A percentile compares a stretch with the other conserved stretches of the same genome.
These are phyloP conservation scores for Tetrao urogallus DNA, from an alignment of 2,113 vertebrate genomes.

Conservation along the genomic window DNA sequence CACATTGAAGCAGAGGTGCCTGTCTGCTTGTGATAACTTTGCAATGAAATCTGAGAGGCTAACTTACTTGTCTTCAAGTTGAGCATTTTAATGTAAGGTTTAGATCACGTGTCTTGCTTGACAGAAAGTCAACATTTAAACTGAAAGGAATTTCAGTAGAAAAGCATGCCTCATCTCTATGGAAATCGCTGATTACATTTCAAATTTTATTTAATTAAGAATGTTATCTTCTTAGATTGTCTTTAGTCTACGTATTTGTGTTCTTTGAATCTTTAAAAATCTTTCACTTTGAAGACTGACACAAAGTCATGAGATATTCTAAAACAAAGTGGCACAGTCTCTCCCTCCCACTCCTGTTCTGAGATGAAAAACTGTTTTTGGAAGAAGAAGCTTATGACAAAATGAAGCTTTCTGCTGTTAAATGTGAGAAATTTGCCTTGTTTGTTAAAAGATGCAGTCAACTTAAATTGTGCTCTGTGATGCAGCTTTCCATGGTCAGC, in stretches of 20 bases:
- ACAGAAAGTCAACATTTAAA: background rate
- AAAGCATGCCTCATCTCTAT: background rate
- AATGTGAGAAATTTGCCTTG: background rate
- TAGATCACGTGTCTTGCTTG: background rate
- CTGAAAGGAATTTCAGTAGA: background rate
- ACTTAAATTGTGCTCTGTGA: background rate
- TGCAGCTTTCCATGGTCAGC: background rate
- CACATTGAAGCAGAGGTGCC: background rate
- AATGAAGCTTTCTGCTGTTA: background rate
- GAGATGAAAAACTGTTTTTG: background rate
- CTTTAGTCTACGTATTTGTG: background rate
- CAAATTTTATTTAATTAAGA: background rate
- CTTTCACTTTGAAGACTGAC: background rate
- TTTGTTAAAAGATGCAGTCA: background rate
- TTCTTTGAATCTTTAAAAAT: background rate
- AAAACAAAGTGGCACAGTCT: background rate
- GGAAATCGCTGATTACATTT: background rate
- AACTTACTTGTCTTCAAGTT: background rate
- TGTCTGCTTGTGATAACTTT: background rate
- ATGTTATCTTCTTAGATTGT: rapidly evolving
- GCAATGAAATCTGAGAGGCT: background rate
- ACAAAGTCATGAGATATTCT: background rate
- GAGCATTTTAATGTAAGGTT: background rate
- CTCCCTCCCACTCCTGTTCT: background rate
- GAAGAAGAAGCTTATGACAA: background rate